Evolutionary conservation across 2,113 vertebrate species (phyloP), one percentile per base, ranked within the genome.

Genomic region (Hyla sarda): DNA sequence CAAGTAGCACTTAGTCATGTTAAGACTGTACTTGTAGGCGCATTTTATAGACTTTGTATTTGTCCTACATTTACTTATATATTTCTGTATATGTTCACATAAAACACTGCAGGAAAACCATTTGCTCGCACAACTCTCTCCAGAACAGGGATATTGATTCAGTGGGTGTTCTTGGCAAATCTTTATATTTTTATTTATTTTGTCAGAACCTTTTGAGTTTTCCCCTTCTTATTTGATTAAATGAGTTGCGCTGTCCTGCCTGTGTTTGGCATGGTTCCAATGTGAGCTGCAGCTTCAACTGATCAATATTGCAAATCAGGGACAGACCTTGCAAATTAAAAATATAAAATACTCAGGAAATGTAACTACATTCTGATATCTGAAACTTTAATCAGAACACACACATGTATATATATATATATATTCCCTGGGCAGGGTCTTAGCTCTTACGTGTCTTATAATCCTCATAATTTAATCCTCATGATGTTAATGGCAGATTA

Each of bases 141-240:
- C 37, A 47, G 56, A 62, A 81, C 13, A 65, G 21, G 30, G n/a
- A 13, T 62, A 81, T 81, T 62, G 78, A 62, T 45, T 23, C 37
- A 65, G 56, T 65, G 56, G 56, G 54, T 80, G 77, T 80, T 80
- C 28, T 54, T 80, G 75, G 54, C 54, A 80, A 80, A 62, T 80
- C 77, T 16, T 80, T 60, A 60, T 80, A 80, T 80, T 80, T 34
- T 80, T 80, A 60, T 80, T 80, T 80, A 62, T 28, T 81, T 65
- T 65, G 34, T 62, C 78, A 81, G n/a, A 81, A 81, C 56, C 56
- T 81, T 81, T 62, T 19, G 56, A 81, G 47, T 81, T 47, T 65
- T 81, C 32, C n/a, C 34, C 56, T 65, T 65, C n/a, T 62, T n/a
- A 60, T 56, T 77, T 81, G 78, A 81, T 81, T 12, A 81, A 81